Conservation (phyloP, 2,888 invertebrate genomes). For the Brachyptera putata region DNA sequence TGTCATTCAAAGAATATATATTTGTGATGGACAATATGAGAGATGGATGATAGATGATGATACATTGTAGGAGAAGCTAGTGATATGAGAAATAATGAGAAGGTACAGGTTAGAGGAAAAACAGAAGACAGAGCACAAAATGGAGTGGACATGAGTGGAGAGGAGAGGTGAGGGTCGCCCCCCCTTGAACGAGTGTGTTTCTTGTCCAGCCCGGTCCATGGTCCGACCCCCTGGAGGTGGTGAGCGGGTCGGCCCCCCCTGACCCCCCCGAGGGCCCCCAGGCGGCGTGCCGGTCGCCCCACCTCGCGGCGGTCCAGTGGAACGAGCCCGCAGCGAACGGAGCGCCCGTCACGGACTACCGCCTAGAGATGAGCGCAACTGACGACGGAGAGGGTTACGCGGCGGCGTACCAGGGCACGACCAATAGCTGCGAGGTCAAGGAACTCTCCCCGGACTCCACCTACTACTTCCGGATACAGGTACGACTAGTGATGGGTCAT, state of each 20-base stretch:
- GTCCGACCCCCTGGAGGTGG: constrained; percentile 67
- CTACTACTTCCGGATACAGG: constrained; percentile 73
- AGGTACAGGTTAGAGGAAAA: no score
- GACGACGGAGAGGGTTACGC: constrained; percentile 52
- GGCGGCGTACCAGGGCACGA: constrained; percentile 48
- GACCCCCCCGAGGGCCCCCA: constrained; percentile 61
- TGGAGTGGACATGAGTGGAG: no score
- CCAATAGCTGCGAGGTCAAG: constrained; percentile 61
- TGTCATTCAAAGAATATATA: no score
- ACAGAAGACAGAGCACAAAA: no score
- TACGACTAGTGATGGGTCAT: constrained; percentile 20
- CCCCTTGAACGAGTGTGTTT: no score
- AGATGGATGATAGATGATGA: no score
- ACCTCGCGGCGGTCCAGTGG: constrained; percentile 69
- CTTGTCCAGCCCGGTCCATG: constrained; percentile 60
- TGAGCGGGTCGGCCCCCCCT: constrained; percentile 78
- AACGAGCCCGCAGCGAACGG: constrained; percentile 74
- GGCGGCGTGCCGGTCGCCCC: constrained; percentile 58
- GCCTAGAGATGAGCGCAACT: constrained; percentile 63
- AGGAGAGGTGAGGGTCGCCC: no score
- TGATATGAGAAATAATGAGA: no score
- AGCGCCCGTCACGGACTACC: constrained; percentile 72
- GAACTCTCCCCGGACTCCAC: constrained; percentile 72
- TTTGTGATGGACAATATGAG: no score
- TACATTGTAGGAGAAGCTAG: no score